Conservation (phyloP, 2,888 invertebrate genomes). For the Hemicrepidius hirtus region DNA sequence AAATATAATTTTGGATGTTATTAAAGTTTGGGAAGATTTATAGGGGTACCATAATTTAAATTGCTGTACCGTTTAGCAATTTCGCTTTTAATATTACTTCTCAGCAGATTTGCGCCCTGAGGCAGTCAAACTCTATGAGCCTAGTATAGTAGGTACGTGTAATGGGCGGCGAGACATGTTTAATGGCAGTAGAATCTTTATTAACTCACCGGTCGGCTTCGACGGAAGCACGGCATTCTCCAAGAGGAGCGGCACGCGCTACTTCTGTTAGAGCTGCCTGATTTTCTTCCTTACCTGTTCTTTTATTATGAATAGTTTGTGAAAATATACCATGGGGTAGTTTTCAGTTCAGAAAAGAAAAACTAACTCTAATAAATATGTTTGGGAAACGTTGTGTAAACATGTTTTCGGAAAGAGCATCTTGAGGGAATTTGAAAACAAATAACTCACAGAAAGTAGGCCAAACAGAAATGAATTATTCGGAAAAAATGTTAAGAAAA, state of each 20-base stretch:
- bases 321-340: too few relatives aligned
- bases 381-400: too few relatives aligned
- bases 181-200: slow-evolving; percentile 35
- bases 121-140: slow-evolving; percentile 13
- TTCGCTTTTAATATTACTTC: slow-evolving; percentile 7
- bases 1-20: background rate
- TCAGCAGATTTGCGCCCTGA: slow-evolving; percentile 5
- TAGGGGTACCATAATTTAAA: slow-evolving; percentile 7
- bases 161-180: slow-evolving; percentile 31
- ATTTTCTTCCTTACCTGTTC: background rate
- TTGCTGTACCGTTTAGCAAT: slow-evolving; percentile 19
- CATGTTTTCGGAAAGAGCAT: too few relatives aligned
- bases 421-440: too few relatives aligned
- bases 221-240: slow-evolving; percentile 20
- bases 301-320: too few relatives aligned
- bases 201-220: slow-evolving; percentile 20
- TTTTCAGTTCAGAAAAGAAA: too few relatives aligned
- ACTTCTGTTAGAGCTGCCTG: background rate
- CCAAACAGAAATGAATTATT: too few relatives aligned
- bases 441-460: too few relatives aligned
- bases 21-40: background rate
- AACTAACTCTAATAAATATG: too few relatives aligned
- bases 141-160: slow-evolving; percentile 18
- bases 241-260: slow-evolving; percentile 13
- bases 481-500: too few relatives aligned